Evolutionary conservation across 2,888 invertebrate genomes (phyloP), one percentile per base, ranked within the genome.

Genomic region (Myopa testacea): DNA sequence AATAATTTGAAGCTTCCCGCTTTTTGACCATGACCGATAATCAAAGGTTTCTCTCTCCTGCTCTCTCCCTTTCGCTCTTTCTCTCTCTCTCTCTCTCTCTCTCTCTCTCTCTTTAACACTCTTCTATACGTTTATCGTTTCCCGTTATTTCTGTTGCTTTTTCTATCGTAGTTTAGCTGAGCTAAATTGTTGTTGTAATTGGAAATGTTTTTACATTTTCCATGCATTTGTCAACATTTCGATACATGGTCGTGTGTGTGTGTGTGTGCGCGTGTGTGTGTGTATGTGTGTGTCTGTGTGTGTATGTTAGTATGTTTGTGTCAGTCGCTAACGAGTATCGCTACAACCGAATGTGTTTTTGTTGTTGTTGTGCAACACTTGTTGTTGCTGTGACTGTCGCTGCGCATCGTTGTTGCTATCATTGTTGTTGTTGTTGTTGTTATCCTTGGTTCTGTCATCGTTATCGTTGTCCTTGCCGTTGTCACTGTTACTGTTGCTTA

Each of bases 1-100:
- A 75, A 75, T 75, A 75, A 75, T 75, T 75, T 67, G 67, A 75
- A 65, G 34, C 52, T 75, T 52, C n/a, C 67, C n/a, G 67, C 67
- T 68, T 68, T 67, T 68, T 68, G 52, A 8, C 26, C 26, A 26
- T 26, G n/a, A n/a, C 26, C 26, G 26, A 26, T 26, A 26, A 26
- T 26, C 26, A 26, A 26, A 26, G 26, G 26, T 1, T 58, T n/a
- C 58, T 58, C n/a, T 19, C 16, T 6, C 4, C 58, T 5, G 5
- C 58, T n/a, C 55, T 55, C 3, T 55, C 10, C 3, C 55, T 55
- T 3, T 14, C 55, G 10, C 52, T 14, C 14, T 14, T 52, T 14
- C 10, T 16, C 10, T 14, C 55, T 14, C 10, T 55, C 55, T 14
- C 55, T 55, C 3, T 55, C 10, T 16, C 55, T 55, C 16, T 14